Evolutionary conservation across 2,888 invertebrate genomes (phyloP).

Genomic region (Cataglyphis albicans): DNA sequence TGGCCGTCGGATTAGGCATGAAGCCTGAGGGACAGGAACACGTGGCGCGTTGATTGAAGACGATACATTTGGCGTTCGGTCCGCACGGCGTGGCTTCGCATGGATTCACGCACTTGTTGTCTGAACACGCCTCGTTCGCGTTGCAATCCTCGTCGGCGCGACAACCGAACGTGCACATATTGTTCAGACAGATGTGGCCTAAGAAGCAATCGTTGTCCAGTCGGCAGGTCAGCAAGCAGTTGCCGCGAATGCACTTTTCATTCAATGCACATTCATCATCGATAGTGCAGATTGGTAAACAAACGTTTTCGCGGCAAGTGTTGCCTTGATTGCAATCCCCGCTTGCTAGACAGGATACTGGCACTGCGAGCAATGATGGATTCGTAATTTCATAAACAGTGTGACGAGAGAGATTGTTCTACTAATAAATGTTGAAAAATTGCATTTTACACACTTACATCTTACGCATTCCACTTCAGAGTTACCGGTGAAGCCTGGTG

Average conservation of each 20-base stretch:
- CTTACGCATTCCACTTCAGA: slow-evolving; percentile 94
- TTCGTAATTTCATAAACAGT: background rate
- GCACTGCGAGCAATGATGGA: slow-evolving; percentile 87
- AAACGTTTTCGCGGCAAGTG: slow-evolving; percentile 93
- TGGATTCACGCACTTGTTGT: slow-evolving; percentile 93
- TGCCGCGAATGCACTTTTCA: slow-evolving; percentile 94
- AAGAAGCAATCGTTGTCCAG: slow-evolving; percentile 97
- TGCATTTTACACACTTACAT: slow-evolving; percentile 87
- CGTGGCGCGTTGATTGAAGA: slow-evolving; percentile 92
- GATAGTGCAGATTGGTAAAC: slow-evolving; percentile 91
- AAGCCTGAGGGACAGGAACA: slow-evolving; percentile 93
- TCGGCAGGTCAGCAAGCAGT: slow-evolving; percentile 95
- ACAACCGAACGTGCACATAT: slow-evolving; percentile 95
- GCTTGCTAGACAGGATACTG: slow-evolving; percentile 90
- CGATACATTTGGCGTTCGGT: slow-evolving; percentile 93
- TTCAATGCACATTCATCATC: slow-evolving; percentile 96
- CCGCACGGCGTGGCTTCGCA: slow-evolving; percentile 93
- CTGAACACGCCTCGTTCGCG: slow-evolving; percentile 93
- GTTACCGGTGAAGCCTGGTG: slow-evolving; percentile 94
- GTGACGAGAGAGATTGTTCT: background rate
- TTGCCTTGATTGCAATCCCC: slow-evolving; percentile 91
- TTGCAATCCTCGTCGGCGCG: slow-evolving; percentile 95
- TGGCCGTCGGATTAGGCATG: slow-evolving; percentile 95
- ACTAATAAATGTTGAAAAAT: slow-evolving; percentile 30
- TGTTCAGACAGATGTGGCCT: slow-evolving; percentile 95